Conservation (phyloP, 2,888 invertebrate species). For the Heliconius ethilla region DNA sequence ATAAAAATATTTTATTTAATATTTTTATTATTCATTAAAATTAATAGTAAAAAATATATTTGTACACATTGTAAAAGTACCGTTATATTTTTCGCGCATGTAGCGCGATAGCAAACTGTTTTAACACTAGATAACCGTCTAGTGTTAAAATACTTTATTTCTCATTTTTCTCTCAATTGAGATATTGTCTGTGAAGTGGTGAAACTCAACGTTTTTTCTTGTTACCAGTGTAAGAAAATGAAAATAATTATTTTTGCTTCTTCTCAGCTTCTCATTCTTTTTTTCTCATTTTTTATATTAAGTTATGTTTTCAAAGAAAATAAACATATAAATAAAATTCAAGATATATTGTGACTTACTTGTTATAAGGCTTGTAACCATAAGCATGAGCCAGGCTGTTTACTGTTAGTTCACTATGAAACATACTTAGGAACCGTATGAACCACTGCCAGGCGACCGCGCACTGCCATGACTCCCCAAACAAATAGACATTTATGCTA, state of each 20-base stretch:
- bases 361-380: constrained; percentile 80
- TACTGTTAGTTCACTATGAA: constrained; percentile 94
- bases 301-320: neutral
- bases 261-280: neutral
- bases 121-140: too few species aligned
- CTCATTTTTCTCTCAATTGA: neutral
- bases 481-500: constrained; percentile 84
- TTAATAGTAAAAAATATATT: neutral
- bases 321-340: neutral
- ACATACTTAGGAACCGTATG: constrained; percentile 87
- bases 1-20: constrained; percentile 38
- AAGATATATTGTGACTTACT: constrained; percentile 55
- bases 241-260: too few species aligned
- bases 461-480: constrained; percentile 86
- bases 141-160: neutral
- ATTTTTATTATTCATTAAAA: too few species aligned
- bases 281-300: neutral
- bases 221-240: neutral
- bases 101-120: neutral
- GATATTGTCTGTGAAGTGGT: neutral
- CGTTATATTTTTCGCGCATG: neutral
- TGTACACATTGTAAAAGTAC: neutral
- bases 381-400: constrained; percentile 92
- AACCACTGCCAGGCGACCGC: constrained; percentile 87
- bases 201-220: neutral